phyloP scores from a whole-genome alignment of 2,888 invertebrate species.

The Pyrochroa serraticornis region DNA sequence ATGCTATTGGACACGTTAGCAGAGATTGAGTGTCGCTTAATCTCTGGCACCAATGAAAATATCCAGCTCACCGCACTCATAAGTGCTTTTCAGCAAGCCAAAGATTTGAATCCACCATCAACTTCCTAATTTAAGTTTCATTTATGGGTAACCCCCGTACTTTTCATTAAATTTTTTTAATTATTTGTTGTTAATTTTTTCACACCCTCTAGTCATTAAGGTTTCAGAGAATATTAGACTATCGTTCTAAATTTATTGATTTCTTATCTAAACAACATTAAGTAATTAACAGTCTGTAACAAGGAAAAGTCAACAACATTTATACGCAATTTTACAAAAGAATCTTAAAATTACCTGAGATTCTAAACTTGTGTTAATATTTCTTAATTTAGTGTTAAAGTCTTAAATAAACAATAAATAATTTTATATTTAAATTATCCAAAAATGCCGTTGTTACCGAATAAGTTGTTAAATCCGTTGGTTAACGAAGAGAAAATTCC shows the following conservation, averaged over 20 bases:
- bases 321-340: neutral
- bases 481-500: slow-evolving; percentile 79
- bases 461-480: slow-evolving; percentile 77
- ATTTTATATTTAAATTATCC: slow-evolving; percentile 31
- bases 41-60: slow-evolving; percentile 87
- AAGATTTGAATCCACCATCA: slow-evolving; percentile 61
- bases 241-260: no score
- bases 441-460: slow-evolving; percentile 67
- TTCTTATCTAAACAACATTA: neutral
- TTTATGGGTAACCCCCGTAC: neutral
- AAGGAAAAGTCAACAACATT: neutral
- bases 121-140: slow-evolving; percentile 7
- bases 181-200: no score
- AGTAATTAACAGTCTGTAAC: no score
- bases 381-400: no score
- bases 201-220: no score
- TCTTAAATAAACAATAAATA: neutral
- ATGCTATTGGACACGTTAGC: slow-evolving; percentile 85
- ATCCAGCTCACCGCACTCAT: slow-evolving; percentile 89
- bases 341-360: slow-evolving; percentile 9
- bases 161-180: slow-evolving; percentile 4
- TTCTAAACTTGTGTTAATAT: neutral
- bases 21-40: slow-evolving; percentile 84
- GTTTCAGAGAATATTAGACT: no score
- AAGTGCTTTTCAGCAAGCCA: slow-evolving; percentile 82